Percentiles rank a stretch among this genome's conserved stretches.
These are phyloP conservation scores for Apeltes quadracus DNA, from an alignment of 2,113 vertebrate genomes.

Conservation along the genomic window DNA sequence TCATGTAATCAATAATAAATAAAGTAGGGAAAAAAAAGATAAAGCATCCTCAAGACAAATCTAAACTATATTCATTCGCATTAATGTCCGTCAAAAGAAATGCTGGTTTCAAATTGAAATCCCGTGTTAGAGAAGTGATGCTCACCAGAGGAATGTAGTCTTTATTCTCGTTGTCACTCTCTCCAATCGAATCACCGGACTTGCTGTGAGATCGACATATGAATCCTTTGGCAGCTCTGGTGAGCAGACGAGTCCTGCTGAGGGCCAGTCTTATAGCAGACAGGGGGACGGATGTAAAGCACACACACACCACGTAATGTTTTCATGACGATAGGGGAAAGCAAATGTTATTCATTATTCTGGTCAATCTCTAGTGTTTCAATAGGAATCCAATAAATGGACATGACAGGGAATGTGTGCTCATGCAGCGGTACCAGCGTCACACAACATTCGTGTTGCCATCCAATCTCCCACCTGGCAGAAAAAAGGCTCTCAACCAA, in stretches of 20 bases:
- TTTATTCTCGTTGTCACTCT: conserved; percentile 83
- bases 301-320: neutral
- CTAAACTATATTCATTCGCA: conserved; percentile 24
- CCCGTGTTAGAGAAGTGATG: conserved; percentile 4
- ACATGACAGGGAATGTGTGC: neutral
- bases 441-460: neutral
- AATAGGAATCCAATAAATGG: neutral
- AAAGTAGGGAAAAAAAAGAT: neutral
- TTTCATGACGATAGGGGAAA: neutral
- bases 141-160: conserved; percentile 94
- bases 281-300: neutral
- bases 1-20: neutral
- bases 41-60: conserved; percentile 14
- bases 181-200: conserved; percentile 75
- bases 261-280: conserved; percentile 83
- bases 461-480: conserved; percentile 82
- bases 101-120: conserved; percentile 6
- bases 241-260: conserved; percentile 87
- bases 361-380: neutral
- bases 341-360: neutral
- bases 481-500: conserved; percentile 87
- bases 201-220: conserved; percentile 85
- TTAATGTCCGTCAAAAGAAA: conserved; percentile 6
- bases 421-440: neutral
- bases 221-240: conserved; percentile 88